These are phyloP conservation scores for Scyliorhinus canicula DNA, from an alignment of 2,797 vertebrate species.

Conservation along the genomic window DNA sequence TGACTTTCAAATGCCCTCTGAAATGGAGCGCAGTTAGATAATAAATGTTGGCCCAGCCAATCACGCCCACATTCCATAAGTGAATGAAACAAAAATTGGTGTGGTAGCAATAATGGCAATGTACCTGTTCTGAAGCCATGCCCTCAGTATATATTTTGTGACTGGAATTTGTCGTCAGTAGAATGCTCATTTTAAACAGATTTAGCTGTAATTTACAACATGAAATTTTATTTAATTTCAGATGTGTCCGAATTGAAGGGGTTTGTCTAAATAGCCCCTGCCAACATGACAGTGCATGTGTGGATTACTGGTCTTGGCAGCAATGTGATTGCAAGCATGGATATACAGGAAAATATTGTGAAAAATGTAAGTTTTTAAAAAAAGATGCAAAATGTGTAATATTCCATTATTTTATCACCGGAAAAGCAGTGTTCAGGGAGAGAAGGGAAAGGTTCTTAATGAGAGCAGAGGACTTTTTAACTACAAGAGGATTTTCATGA, in stretches of 20 bases:
- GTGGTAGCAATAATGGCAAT: no score
- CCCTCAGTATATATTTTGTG: background rate
- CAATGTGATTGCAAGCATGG: slow-evolving; percentile 85
- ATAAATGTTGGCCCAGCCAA: no score
- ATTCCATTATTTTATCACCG: background rate
- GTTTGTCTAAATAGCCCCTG: slow-evolving; percentile 77
- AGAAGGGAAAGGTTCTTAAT: background rate
- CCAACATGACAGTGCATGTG: slow-evolving; percentile 82
- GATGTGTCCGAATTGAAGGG: slow-evolving; percentile 87
- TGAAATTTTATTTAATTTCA: slow-evolving; percentile 49
- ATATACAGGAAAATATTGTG: slow-evolving; percentile 84
- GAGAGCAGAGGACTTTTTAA: background rate
- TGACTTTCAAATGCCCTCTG: no score
- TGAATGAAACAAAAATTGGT: no score
- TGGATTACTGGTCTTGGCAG: slow-evolving; percentile 95
- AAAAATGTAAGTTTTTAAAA: slow-evolving; percentile 73
- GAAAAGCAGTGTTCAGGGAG: background rate
- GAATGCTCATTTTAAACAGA: background rate
- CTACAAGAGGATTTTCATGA: background rate
- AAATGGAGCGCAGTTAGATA: no score
- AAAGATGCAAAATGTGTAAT: background rate
- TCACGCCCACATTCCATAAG: no score
- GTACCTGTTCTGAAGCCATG: background rate
- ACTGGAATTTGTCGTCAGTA: background rate
- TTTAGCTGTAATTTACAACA: background rate